phyloP scores from a whole-genome alignment of 1,140 invertebrate species.

The Phthorimaea operculella region DNA sequence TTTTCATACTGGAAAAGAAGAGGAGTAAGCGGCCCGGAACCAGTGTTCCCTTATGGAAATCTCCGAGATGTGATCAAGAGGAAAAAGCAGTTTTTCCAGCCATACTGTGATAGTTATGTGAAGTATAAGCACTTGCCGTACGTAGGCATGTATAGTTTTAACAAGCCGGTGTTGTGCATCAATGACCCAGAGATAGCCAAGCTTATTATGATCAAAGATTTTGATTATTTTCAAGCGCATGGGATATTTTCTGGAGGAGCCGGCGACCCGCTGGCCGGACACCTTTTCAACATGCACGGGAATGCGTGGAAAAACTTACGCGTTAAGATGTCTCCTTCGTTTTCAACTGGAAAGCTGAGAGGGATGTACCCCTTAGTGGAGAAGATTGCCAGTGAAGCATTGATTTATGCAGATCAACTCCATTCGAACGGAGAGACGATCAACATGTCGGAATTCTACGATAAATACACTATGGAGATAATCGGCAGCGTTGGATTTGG shows the following conservation, averaged over 20 bases:
- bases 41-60: slow-evolving; percentile 63
- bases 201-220: slow-evolving; percentile 71
- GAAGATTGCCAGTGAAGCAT: slow-evolving; percentile 46
- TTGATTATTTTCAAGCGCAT: slow-evolving; percentile 69
- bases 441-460: slow-evolving; percentile 69
- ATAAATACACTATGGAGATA: slow-evolving; percentile 72
- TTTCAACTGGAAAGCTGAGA: slow-evolving; percentile 64
- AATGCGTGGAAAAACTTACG: slow-evolving; percentile 63
- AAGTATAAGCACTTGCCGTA: slow-evolving; percentile 50
- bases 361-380: slow-evolving; percentile 62
- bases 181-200: slow-evolving; percentile 68
- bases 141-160: slow-evolving; percentile 58
- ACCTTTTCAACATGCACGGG: slow-evolving; percentile 64
- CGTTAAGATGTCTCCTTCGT: slow-evolving; percentile 58
- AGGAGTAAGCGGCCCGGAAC: slow-evolving; percentile 49
- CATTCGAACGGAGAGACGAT: slow-evolving; percentile 30
- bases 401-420: slow-evolving; percentile 30
- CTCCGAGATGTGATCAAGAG: slow-evolving; percentile 49
- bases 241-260: slow-evolving; percentile 65
- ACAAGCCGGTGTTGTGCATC: slow-evolving; percentile 53
- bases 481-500: slow-evolving; percentile 74
- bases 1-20: slow-evolving; percentile 54
- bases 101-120: slow-evolving; percentile 48
- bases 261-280: slow-evolving; percentile 65
- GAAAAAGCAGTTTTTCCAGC: slow-evolving; percentile 50